Percentiles rank a stretch among this genome's conserved stretches.
Conservation (phyloP, 1,140 invertebrate genomes). For the Asbolus verrucosus region DNA sequence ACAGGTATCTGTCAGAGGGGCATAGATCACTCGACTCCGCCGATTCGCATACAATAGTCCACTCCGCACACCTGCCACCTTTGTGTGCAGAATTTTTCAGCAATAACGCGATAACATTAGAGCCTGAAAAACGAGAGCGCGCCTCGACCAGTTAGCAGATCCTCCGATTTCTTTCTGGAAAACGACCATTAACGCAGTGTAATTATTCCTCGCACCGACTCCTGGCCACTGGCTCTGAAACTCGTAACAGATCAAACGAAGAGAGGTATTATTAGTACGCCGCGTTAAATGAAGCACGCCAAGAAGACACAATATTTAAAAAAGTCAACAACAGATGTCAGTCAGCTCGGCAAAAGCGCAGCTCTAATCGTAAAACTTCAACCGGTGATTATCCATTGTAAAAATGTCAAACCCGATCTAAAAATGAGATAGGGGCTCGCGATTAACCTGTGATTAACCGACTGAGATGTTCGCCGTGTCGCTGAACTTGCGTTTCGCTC, state of each 20-base stretch:
- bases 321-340: constrained; percentile 28
- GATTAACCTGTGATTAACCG: constrained; percentile 19
- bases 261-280: constrained; percentile 16
- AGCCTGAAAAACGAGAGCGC: too few species aligned
- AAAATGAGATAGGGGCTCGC: constrained; percentile 20
- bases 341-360: neutral
- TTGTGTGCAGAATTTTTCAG: too few species aligned
- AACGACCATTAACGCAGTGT: constrained; percentile 17
- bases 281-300: constrained; percentile 28
- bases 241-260: constrained; percentile 33
- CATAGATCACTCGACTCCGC: too few species aligned
- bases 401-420: constrained; percentile 17
- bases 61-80: too few species aligned
- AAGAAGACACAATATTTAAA: constrained; percentile 20
- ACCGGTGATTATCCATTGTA: constrained; percentile 31
- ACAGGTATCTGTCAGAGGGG: too few species aligned
- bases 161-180: constrained; percentile 23
- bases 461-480: neutral
- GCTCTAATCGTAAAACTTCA: neutral
- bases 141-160: too few species aligned
- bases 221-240: constrained; percentile 28
- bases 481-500: constrained; percentile 32
- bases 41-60: too few species aligned
- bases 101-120: too few species aligned
- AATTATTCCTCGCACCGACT: constrained; percentile 23